Percentiles rank a stretch among this genome's conserved stretches.
Evolutionary conservation across 2,888 invertebrate species (phyloP).

Genomic region (Dasysyrphus albostriatus): DNA sequence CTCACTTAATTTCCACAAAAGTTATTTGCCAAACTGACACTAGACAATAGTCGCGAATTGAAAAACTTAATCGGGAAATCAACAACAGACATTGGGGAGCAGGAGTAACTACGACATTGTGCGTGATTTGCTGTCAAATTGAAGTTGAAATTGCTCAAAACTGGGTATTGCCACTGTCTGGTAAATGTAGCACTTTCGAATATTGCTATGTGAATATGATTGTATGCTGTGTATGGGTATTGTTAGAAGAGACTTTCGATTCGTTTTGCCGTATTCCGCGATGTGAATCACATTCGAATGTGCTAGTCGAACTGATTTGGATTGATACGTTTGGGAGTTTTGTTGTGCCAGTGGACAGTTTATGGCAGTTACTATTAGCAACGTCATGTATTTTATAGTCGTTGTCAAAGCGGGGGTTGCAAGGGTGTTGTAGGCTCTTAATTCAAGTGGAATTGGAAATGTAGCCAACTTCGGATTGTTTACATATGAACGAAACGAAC

Average conservation of each 20-base stretch:
- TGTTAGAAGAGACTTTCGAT: neutral
- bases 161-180: conserved; percentile 8
- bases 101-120: conserved; percentile 35
- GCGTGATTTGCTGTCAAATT: conserved; percentile 25
- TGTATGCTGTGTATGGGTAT: neutral
- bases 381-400: conserved; percentile 78
- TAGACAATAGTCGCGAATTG: conserved; percentile 41
- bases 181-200: conserved; percentile 18
- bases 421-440: neutral
- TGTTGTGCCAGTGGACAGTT: conserved; percentile 81
- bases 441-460: conserved; percentile 43
- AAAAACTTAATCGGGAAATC: conserved; percentile 49
- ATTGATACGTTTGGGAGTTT: conserved; percentile 64
- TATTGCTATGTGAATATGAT: neutral
- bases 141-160: conserved; percentile 14
- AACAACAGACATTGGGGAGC: conserved; percentile 18
- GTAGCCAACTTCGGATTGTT: conserved; percentile 77
- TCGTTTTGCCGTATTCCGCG: conserved; percentile 22
- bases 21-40: conserved; percentile 9
- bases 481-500: conserved; percentile 64
- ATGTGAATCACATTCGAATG: conserved; percentile 65
- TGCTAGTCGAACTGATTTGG: conserved; percentile 65
- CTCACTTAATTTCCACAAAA: conserved; percentile 40
- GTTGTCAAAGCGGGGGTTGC: conserved; percentile 61
- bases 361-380: conserved; percentile 83